phyloP scores from a whole-genome alignment of 2,888 invertebrate genomes.

The Neoitamus cyanurus region DNA sequence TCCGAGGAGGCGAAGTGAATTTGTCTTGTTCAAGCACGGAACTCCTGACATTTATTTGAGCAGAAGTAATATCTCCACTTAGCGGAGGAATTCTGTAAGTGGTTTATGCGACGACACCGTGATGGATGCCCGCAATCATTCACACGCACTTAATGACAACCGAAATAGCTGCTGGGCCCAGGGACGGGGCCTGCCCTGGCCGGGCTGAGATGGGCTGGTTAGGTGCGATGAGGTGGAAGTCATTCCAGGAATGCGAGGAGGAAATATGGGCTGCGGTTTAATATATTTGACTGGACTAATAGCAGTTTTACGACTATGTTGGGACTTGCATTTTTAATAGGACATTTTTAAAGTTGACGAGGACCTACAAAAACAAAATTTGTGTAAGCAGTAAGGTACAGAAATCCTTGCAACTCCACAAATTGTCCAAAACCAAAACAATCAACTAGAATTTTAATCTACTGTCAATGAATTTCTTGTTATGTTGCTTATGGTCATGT shows the following conservation, averaged over 20 bases:
- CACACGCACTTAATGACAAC: constrained; percentile 23
- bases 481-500: no score
- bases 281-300: background rate
- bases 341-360: background rate
- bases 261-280: background rate
- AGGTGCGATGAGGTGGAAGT: background rate
- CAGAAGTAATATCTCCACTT: constrained; percentile 33
- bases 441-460: no score
- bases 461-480: no score
- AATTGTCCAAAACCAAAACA: no score
- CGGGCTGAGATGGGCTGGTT: background rate
- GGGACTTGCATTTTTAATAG: background rate
- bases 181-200: background rate
- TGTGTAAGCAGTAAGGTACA: no score
- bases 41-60: constrained; percentile 34
- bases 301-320: background rate
- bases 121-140: constrained; percentile 20
- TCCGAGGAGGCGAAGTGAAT: constrained; percentile 11
- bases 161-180: background rate
- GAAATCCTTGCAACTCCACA: no score
- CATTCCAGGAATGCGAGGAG: background rate
- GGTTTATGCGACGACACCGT: constrained; percentile 27
- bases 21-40: constrained; percentile 24
- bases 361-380: no score
- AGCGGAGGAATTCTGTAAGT: constrained; percentile 31